Conservation (phyloP, 2,113 vertebrate species). For the Apodemus speciosus region DNA sequence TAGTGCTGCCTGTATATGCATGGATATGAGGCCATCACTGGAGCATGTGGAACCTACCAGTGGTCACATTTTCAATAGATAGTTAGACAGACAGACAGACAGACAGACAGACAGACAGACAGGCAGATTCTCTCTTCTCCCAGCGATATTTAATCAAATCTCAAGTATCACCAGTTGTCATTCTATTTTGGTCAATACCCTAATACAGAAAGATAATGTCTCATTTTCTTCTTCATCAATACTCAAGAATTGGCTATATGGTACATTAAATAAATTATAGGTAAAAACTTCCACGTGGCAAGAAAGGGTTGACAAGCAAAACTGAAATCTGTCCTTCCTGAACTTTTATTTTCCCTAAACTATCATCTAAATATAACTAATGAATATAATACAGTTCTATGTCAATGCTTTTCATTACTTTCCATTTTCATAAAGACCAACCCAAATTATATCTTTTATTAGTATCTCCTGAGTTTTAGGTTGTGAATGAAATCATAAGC, state of each 20-base stretch:
- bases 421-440: conserved; percentile 13
- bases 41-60: neutral
- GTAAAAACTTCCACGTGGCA: conserved; percentile 19
- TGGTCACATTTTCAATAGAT: too few relatives aligned
- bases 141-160: conserved; percentile 33
- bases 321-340: conserved; percentile 9
- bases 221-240: conserved; percentile 32
- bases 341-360: conserved; percentile 50
- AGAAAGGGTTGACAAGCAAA: neutral
- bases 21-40: neutral
- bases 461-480: conserved; percentile 21
- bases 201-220: conserved; percentile 31
- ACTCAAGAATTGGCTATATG: neutral
- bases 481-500: conserved; percentile 25
- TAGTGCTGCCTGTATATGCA: neutral
- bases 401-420: neutral
- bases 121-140: too few relatives aligned
- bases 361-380: conserved; percentile 29
- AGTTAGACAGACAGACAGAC: neutral
- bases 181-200: conserved; percentile 23
- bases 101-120: neutral
- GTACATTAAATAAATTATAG: neutral
- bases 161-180: conserved; percentile 32
- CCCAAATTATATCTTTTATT: conserved; percentile 37
- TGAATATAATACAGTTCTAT: neutral